phyloP scores from a whole-genome alignment of 2,888 invertebrate genomes.

The Erpobdella octoculata region DNA sequence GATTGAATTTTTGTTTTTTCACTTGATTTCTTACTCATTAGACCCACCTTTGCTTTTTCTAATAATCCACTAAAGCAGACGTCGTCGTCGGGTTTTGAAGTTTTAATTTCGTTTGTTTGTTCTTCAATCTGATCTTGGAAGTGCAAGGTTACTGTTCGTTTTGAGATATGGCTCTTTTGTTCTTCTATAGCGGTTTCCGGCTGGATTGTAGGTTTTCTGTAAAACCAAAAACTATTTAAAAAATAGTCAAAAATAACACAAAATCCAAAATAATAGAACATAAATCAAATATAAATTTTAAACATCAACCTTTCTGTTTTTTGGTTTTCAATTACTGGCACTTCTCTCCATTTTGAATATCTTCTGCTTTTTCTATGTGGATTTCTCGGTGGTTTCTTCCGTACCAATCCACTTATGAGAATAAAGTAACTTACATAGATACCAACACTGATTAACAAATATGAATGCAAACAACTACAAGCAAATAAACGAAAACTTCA shows the following conservation, averaged over 20 bases:
- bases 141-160: too few relatives aligned
- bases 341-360: background rate
- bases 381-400: background rate
- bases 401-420: background rate
- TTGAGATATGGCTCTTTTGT: too few relatives aligned
- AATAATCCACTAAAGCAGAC: background rate
- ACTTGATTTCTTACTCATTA: background rate
- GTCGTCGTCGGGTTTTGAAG: background rate
- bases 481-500: background rate
- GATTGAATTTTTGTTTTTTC: background rate
- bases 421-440: background rate
- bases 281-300: too few relatives aligned
- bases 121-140: too few relatives aligned
- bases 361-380: background rate
- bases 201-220: too few relatives aligned
- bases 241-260: too few relatives aligned
- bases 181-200: too few relatives aligned
- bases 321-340: background rate
- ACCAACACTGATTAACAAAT: background rate
- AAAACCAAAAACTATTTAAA: too few relatives aligned
- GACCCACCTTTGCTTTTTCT: background rate
- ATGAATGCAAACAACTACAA: too few relatives aligned
- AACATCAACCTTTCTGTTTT: background rate
- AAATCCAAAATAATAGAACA: too few relatives aligned
- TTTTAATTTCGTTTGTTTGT: too few relatives aligned